A percentile compares a stretch with the other conserved stretches of the same genome.
These are phyloP conservation scores for Xanthia icteritia DNA, from an alignment of 2,888 invertebrate genomes.

Conservation along the genomic window DNA sequence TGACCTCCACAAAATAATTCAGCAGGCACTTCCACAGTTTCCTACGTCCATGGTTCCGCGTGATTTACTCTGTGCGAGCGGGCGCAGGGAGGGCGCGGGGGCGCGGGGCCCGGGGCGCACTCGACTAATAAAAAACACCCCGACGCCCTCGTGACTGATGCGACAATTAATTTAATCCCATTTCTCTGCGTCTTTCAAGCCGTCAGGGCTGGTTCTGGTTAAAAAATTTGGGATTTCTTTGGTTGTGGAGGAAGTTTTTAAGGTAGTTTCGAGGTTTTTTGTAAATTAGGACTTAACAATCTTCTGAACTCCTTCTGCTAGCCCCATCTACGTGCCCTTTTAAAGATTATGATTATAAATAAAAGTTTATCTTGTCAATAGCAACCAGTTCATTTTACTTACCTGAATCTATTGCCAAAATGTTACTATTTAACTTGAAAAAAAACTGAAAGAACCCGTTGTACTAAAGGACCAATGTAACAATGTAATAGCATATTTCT, in stretches of 20 bases:
- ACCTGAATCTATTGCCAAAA: background rate
- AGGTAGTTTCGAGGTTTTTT: background rate
- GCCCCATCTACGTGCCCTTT: background rate
- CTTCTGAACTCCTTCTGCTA: background rate
- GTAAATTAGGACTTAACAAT: background rate
- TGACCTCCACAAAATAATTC: slow-evolving; percentile 32
- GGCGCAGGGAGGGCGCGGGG: slow-evolving; percentile 53
- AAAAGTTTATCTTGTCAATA: background rate
- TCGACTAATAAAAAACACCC: slow-evolving; percentile 91
- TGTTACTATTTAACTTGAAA: background rate
- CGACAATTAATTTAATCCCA: slow-evolving; percentile 91
- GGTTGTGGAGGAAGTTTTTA: slow-evolving; percentile 6
- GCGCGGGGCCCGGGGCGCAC: slow-evolving; percentile 74
- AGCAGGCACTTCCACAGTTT: slow-evolving; percentile 68
- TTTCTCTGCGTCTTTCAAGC: slow-evolving; percentile 89
- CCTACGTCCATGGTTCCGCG: slow-evolving; percentile 71
- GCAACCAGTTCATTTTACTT: background rate
- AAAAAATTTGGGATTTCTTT: slow-evolving; percentile 27
- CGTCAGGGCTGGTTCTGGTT: slow-evolving; percentile 80
- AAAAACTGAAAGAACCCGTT: background rate
- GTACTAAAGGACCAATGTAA: background rate
- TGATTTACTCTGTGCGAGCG: slow-evolving; percentile 85
- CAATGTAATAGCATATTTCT: background rate
- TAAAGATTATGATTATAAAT: background rate
- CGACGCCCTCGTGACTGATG: slow-evolving; percentile 90